Base-by-base conservation (phyloP, 2,888 invertebrate genomes). In the Sabatieria punctata region DNA sequence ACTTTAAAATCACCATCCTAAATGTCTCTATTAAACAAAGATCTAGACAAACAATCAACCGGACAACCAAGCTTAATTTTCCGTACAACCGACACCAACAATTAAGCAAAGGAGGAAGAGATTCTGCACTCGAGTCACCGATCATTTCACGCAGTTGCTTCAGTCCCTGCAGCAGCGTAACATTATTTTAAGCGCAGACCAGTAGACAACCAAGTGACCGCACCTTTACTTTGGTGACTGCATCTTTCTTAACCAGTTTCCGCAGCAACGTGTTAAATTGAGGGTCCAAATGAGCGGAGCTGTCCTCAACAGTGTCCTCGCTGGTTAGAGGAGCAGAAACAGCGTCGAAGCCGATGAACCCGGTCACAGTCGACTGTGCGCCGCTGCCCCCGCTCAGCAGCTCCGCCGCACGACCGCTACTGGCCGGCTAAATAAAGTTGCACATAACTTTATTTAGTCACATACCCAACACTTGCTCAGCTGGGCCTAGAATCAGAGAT, bases 351-450 rank as follows among this genome's bases (percentile, higher is more conserved):
- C 44, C 44, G 4, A 44, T 21, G 37, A 44, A 44, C 4, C 44
- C 44, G 43, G 30, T 30, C n/a, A n/a, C n/a, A n/a, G n/a, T n/a
- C n/a, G n/a, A n/a, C n/a, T n/a, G n/a, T n/a, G n/a, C n/a, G n/a
- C n/a, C n/a, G n/a, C n/a, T n/a, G n/a, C n/a, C n/a, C 11, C 22
- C 11, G 11, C 6, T 18, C 22, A 36, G 15, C 35, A 44, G 21
- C 36, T 44, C 36, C 25, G 44, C 44, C 6, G 44, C 44, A 22
- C 22, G 11, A 8, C 36, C 44, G 37, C 44, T 44, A 36, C 36
- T 44, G 22, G 44, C 26, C 35, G 44, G 44, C 44, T 44, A 15
- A 8, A 30, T 11, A 8, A 30, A 30, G 30, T 15, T 30, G 15
- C 30, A 30, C n/a, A n/a, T n/a, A n/a, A n/a, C n/a, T n/a, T n/a